Conservation (phyloP, 2,113 vertebrate genomes). For the Montifringilla adamsi region DNA sequence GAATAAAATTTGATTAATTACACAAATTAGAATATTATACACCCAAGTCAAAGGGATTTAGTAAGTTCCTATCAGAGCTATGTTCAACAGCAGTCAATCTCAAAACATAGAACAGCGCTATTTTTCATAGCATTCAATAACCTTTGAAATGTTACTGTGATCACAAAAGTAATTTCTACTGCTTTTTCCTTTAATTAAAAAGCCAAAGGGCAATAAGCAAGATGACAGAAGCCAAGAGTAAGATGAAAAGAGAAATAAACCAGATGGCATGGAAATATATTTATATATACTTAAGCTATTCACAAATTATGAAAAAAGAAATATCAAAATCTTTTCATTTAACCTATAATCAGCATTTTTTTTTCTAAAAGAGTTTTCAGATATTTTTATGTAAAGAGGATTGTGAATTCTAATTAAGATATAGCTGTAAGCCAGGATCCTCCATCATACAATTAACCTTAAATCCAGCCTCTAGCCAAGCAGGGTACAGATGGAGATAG, state of each 20-base stretch:
- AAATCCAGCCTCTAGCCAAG: neutral
- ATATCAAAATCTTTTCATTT: slow-evolving; percentile 10
- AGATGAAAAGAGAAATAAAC: slow-evolving; percentile 18
- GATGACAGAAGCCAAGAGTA: neutral
- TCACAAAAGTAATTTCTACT: neutral
- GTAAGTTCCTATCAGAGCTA: neutral
- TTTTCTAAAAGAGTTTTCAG: neutral
- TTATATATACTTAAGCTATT: neutral
- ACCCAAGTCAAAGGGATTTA: neutral
- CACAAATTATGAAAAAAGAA: neutral
- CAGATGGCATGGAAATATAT: slow-evolving; percentile 1
- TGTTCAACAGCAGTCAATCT: neutral
- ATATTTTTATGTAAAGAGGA: neutral
- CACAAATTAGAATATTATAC: neutral
- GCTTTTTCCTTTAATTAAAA: slow-evolving; percentile 26
- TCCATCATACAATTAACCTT: slow-evolving; percentile 9
- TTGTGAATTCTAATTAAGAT: slow-evolving; percentile 47
- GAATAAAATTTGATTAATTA: neutral
- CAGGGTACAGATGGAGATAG: neutral
- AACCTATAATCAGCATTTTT: neutral
- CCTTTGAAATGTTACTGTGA: neutral
- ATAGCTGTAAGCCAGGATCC: slow-evolving; percentile 1
- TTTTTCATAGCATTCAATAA: neutral
- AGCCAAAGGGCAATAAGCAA: slow-evolving; percentile 1
- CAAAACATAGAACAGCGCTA: neutral